Evolutionary conservation across 2,888 invertebrate species (phyloP).

Genomic region (Agrilus biguttatus): DNA sequence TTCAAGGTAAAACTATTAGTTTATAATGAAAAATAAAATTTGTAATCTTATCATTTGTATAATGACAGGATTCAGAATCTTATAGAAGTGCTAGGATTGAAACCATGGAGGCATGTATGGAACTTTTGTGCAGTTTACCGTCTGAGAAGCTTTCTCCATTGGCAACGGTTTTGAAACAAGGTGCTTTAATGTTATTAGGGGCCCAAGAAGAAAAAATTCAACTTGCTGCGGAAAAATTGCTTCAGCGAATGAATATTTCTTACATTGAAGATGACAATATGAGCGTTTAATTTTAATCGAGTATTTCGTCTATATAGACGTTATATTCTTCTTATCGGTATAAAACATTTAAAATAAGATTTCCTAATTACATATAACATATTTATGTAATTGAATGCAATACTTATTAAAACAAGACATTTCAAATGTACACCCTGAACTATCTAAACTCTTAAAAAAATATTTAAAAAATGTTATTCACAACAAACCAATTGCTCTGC

Average conservation of each 20-base stretch:
- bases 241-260: conserved; percentile 30
- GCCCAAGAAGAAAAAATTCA: conserved; percentile 30
- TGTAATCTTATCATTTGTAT: not conserved
- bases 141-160: conserved; percentile 27
- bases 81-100: conserved; percentile 74
- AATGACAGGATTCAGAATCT: conserved; percentile 65
- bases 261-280: conserved; percentile 27
- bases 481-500: too few relatives aligned
- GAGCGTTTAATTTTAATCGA: conserved; percentile 12
- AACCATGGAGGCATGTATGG: conserved; percentile 71
- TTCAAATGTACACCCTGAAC: not conserved
- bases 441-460: too few relatives aligned
- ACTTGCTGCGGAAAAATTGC: conserved; percentile 24
- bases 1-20: conserved; percentile 46
- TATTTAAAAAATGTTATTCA: too few relatives aligned
- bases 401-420: not conserved
- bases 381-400: too few relatives aligned
- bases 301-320: not conserved
- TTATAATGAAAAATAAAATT: not conserved
- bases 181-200: conserved; percentile 26
- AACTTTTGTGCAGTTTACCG: conserved; percentile 38
- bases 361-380: too few relatives aligned
- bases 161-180: conserved; percentile 27
- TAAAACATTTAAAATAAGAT: too few relatives aligned
- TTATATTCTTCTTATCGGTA: too few relatives aligned